Base-by-base conservation (phyloP, 1,140 invertebrate genomes). In the Geopemphigus sp. region DNA sequence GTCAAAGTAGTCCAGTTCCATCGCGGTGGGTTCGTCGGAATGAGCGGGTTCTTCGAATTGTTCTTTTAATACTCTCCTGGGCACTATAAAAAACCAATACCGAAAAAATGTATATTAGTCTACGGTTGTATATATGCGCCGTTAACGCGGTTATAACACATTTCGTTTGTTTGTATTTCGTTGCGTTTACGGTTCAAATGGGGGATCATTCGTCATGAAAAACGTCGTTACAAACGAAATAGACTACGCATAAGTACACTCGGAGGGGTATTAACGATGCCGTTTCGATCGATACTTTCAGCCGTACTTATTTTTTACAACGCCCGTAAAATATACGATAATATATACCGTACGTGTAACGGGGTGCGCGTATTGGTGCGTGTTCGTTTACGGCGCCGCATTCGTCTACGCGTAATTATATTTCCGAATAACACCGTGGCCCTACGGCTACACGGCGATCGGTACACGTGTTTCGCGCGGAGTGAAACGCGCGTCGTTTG, bases 51-150 rank as follows among this genome's bases (percentile, higher is more conserved):
- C 90, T 83, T 93, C 91, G 84, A 91, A 94, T 82, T 90, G 88
- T 82, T 94, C 92, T 82, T 91, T 92, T 11, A 96, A 85, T 47
- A 96, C 93, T 85, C 91, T 91, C 81, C 93, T 88, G 45, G 93
- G 94, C 74, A 95, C 94, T 95, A 86, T 50, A 80, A 82, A 59
- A 76, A 78, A 61, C 24, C 22, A 29, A 81, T 68, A 66, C 50
- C 73, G 47, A 24, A 59, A 78, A 74, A 76, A 76, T 61, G 73
- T 76, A 76, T n/a, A 76, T 76, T 74, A 74, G 50, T 68, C n/a
- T 19, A 22, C 10, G 0, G 45, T 24, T 11, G 19, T 57, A 59
- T 59, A 59, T n/a, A 6, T 54, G 54, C 17, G 19, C n/a, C n/a
- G 70, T 73, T 56, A 73, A 54, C 50, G 24, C 22, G 22, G 22